A percentile compares a stretch with the other conserved stretches of the same genome.
Evolutionary conservation across 2,888 invertebrate genomes (phyloP).

Genomic region (Amphiduros pacificus): DNA sequence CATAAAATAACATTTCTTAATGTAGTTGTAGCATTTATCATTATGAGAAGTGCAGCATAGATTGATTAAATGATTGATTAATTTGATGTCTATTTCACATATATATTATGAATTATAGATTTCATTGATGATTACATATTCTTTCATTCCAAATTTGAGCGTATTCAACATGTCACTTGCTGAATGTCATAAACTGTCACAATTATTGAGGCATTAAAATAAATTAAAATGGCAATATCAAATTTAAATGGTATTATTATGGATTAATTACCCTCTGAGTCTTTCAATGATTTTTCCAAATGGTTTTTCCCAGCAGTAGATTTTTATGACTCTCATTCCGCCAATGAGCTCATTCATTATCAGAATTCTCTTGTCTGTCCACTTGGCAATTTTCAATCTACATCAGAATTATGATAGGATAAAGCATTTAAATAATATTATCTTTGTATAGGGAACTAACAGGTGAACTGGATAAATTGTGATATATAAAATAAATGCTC

Average conservation of each 20-base stretch:
- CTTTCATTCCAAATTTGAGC: too few relatives aligned
- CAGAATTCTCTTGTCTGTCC: constrained; percentile 81
- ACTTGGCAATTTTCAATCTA: background rate
- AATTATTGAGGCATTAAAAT: background rate
- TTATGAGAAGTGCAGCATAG: too few relatives aligned
- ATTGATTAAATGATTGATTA: too few relatives aligned
- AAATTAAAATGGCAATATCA: background rate
- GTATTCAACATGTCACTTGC: background rate
- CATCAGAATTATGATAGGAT: background rate
- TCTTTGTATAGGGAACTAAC: too few relatives aligned
- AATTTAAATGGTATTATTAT: background rate
- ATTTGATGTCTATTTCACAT: background rate
- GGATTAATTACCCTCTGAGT: constrained; percentile 1
- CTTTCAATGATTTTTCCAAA: background rate
- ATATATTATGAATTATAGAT: too few relatives aligned
- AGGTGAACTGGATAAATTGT: too few relatives aligned
- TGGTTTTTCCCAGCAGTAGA: constrained; percentile 80
- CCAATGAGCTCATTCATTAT: constrained; percentile 89
- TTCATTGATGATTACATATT: too few relatives aligned
- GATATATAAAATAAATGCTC: background rate
- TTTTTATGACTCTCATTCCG: constrained; percentile 90
- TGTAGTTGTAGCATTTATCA: too few relatives aligned
- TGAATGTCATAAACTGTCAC: background rate
- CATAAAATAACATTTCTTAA: background rate
- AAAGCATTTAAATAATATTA: background rate